Conservation (phyloP, 2,797 vertebrate genomes). For the Apogon hyalosoma region DNA sequence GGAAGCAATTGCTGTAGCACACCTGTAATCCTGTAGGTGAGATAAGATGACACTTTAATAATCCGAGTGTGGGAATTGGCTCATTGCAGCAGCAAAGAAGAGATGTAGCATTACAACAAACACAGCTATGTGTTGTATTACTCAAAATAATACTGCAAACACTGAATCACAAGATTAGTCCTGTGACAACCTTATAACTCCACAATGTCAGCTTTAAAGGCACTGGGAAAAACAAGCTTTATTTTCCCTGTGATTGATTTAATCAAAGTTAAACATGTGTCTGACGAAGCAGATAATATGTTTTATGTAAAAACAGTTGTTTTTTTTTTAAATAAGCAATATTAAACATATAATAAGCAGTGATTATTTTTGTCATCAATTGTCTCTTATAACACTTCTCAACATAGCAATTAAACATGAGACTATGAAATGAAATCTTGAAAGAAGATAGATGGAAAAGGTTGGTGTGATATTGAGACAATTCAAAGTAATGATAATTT, state of each 20-base stretch:
- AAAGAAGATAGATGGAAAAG: slow-evolving; percentile 21
- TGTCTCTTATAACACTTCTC: background rate
- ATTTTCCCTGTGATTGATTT: background rate
- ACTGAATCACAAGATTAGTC: background rate
- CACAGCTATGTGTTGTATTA: slow-evolving; percentile 1
- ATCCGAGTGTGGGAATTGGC: slow-evolving; percentile 23
- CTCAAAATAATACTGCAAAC: slow-evolving; percentile 8
- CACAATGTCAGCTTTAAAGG: slow-evolving; percentile 3
- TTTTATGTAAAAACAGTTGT: background rate
- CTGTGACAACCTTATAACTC: slow-evolving; percentile 12
- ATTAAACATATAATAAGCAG: slow-evolving; percentile 6
- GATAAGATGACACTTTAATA: slow-evolving; percentile 48
- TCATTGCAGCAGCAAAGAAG: slow-evolving; percentile 22
- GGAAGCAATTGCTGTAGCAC: slow-evolving; percentile 6
- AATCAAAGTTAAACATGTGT: slow-evolving; percentile 11
- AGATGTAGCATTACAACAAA: slow-evolving; percentile 5
- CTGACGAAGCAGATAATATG: background rate
- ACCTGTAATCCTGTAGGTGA: slow-evolving; percentile 11
- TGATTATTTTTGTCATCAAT: slow-evolving; percentile 28
- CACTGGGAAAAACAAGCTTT: background rate
- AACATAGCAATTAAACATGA: slow-evolving; percentile 24
- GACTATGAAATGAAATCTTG: slow-evolving; percentile 33
- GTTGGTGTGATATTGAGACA: background rate
- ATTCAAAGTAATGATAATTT: slow-evolving; percentile 17
- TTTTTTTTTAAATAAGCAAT: background rate